Base-by-base conservation (phyloP, 2,797 vertebrate species). In the Eremophila alpestris region DNA sequence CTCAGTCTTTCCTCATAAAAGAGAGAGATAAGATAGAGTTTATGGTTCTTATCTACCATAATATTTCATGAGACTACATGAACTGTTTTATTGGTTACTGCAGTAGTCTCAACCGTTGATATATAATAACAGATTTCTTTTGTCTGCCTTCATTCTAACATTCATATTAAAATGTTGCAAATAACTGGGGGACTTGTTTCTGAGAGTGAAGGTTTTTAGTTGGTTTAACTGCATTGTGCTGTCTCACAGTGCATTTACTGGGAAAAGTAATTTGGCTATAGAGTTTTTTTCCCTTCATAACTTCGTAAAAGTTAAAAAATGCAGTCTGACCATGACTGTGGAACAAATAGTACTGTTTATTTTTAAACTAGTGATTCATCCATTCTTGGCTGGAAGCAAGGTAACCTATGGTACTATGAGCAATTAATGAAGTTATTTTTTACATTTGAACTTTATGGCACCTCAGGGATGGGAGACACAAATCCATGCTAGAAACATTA, bases 361-460 rank as follows among this genome's bases (percentile, higher is more conserved):
- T 95, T 68, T 92, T 73, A 95, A 90, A 62, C 46, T 17, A 51
- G 30, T 83, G 81, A 60, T 58, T 93, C 52, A 84, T 74, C 52
- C 16, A 6, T 92, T 95, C 38, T 46, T 91, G 54, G 29, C 54
- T 71, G 58, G 36, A 85, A 95, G 17, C 1, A 2, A 65, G 62
- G 43, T 34, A 54, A 55, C 18, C 9, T 77, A 8, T 51, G 34
- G 54, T 73, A 83, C 32, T 75, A 29, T 16, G 17, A 58, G 40
- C 20, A 51, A 30, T 70, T 67, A 67, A 56, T 58, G 9, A 60
- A 80, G 45, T 70, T 80, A 70, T 34, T 80, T 74, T 67, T 71
- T 1, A 40, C 56, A 83, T 82, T 51, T 87, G 65, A 86, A 80
- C 36, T 68, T 77, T 10, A 52, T 26, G 83, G 54, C 19, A 68